Base-by-base conservation (phyloP, 1,140 invertebrate species). In the Chionoecetes opilio region DNA sequence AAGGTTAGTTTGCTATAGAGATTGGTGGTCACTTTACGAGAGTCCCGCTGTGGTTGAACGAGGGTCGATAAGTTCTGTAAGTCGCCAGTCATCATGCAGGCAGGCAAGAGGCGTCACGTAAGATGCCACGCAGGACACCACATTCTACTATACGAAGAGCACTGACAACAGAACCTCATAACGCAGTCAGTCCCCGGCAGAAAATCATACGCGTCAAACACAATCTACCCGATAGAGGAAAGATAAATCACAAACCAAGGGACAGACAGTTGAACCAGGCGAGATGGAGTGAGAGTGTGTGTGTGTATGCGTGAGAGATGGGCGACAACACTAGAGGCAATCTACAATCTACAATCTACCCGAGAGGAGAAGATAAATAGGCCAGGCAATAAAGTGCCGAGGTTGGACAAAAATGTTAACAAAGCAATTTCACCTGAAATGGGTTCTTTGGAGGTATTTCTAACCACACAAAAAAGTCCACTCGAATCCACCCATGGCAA, bases 81-180 rank as follows among this genome's bases (percentile, higher is more conserved):
- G n/a, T 46, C 41, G 11, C 5, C 14, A 35, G 84, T 86, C 82
- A 11, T 46, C 92, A 93, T 93, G 92, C 92, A 93, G 46, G 82
- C 92, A 93, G 35, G 92, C 82, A 86, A 17, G 26, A 32, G 37
- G 82, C 17, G 46, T 46, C 6, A 63, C 32, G 87, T 29, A 29
- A 46, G 87, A 38, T 46, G 41, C 87, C 37, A 89, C 29, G 41
- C 29, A n/a, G 34, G 29, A 38, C n/a, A 89, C 9, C 34, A 46
- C 87, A 29, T 29, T 89, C 37, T 46, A 89, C n/a, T 41, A 89
- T 26, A n/a, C n/a, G 87, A 35, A 89, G n/a, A 89, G 87, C 87
- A 89, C 37, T 89, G 37, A 46, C 35, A n/a, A 29, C 87, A n/a
- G 41, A 38, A n/a, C 87, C 63, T 26, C 26, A 75, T 17, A 17